Evolutionary conservation across 92 coral and sea anemone genomes (phyloP), one percentile per base, ranked within the genome.

Genomic region (Epizoanthus scotinus): DNA sequence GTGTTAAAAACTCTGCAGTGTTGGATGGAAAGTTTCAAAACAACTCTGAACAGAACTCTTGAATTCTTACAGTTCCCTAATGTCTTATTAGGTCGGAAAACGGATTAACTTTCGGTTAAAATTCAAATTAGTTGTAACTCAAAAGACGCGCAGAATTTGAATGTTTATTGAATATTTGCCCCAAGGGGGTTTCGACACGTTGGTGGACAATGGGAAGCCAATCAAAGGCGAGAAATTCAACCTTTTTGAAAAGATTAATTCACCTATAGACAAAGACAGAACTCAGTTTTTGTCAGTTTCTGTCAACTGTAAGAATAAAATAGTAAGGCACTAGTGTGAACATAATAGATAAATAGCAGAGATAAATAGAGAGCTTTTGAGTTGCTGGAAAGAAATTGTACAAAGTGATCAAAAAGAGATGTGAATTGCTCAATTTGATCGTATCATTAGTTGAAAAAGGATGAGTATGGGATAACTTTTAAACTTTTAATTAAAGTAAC

Each of bases 81-180:
- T 58, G 50, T 38, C 81, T 75, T 22, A 57, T 10, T 59, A 20
- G 54, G 8, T 31, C 49, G 81, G 13, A 58, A 75, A 58, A 25
- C n/a, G 67, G n/a, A 21, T 55, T 28, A 74, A 22, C 26, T 19
- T 19, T 68, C 81, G 68, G 81, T 75, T 75, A 75, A 75, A 75
- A 75, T 75, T 59, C 40, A 75, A 75, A 75, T 75, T 34, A 75
- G 67, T 74, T 74, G 14, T 7, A 10, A 17, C 22, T 57, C 31
- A 59, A 60, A 75, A 75, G 81, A 75, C 81, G 81, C 81, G 68
- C 55, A 40, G 68, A 58, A 59, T 75, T 75, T 60, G 57, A 75
- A 75, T 75, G 5, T 40, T 67, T 22, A 75, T 75, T 75, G 81
- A 75, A 58, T 58, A 17, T 31, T 36, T n/a, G 52, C 54, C 81